These are phyloP conservation scores for Syngnathus acus DNA, from an alignment of 2,797 vertebrate species.

Conservation along the genomic window DNA sequence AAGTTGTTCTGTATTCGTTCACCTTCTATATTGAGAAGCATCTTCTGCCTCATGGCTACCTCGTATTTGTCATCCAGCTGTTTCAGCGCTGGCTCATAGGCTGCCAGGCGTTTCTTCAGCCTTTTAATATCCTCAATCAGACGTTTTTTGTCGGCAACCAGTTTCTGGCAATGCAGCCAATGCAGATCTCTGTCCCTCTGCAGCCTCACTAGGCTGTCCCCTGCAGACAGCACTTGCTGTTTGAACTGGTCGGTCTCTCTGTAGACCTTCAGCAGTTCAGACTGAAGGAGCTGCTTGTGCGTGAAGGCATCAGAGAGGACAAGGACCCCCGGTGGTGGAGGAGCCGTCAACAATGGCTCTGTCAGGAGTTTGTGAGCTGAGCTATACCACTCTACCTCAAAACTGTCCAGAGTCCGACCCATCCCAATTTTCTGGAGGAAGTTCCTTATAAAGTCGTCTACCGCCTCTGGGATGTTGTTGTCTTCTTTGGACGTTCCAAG, in stretches of 20 bases:
- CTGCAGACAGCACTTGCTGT: slow-evolving; percentile 63
- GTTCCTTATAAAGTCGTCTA: slow-evolving; percentile 87
- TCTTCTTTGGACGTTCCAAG: background rate
- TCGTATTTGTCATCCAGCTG: slow-evolving; percentile 76
- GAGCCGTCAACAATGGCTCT: background rate
- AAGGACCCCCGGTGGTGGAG: background rate
- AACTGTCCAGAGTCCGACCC: slow-evolving; percentile 78
- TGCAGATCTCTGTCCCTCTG: slow-evolving; percentile 83
- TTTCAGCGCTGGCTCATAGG: slow-evolving; percentile 70
- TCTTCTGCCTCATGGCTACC: slow-evolving; percentile 38
- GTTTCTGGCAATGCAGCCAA: slow-evolving; percentile 69
- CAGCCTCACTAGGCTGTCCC: slow-evolving; percentile 66
- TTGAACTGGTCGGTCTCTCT: slow-evolving; percentile 68
- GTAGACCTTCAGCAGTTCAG: slow-evolving; percentile 62
- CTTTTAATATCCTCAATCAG: slow-evolving; percentile 73
- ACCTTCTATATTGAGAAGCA: slow-evolving; percentile 25
- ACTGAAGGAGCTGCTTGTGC: slow-evolving; percentile 67
- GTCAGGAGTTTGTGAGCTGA: slow-evolving; percentile 24
- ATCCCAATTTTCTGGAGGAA: slow-evolving; percentile 78
- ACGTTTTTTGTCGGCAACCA: slow-evolving; percentile 74
- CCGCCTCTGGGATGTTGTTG: slow-evolving; percentile 61
- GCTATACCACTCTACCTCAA: slow-evolving; percentile 86
- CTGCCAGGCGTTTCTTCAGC: slow-evolving; percentile 76
- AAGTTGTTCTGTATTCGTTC: slow-evolving; percentile 4
- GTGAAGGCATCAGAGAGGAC: slow-evolving; percentile 70